phyloP scores from a whole-genome alignment of 2,888 invertebrate genomes.

The Altica lythri region DNA sequence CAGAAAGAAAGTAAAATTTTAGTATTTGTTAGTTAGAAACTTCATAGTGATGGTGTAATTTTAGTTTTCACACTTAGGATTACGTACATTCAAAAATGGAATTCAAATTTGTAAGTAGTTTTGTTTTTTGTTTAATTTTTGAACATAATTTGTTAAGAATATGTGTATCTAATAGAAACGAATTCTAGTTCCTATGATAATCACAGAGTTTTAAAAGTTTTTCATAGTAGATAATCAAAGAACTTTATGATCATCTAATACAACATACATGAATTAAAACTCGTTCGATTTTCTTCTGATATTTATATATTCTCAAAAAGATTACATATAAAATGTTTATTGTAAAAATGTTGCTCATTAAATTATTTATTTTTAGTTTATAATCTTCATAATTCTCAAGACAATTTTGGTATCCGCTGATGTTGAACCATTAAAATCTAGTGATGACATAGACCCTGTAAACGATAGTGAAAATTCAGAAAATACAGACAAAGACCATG shows the following conservation, averaged over 20 bases:
- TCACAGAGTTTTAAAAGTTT: too few relatives aligned
- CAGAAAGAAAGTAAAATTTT: conserved; percentile 51
- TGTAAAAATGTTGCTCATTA: not conserved
- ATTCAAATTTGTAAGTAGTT: conserved; percentile 33
- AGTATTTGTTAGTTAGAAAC: conserved; percentile 42
- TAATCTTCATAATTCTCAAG: conserved; percentile 32
- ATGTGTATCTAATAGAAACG: too few relatives aligned
- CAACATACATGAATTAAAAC: too few relatives aligned
- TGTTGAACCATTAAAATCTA: conserved; percentile 36
- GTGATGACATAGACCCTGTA: conserved; percentile 47
- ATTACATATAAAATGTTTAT: conserved; percentile 4
- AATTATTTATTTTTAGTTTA: conserved; percentile 31
- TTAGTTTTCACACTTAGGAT: conserved; percentile 26
- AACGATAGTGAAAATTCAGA: conserved; percentile 42
- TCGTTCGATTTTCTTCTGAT: too few relatives aligned
- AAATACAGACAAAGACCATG: conserved; percentile 43
- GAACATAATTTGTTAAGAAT: not conserved
- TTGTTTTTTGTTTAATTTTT: not conserved
- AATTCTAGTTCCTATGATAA: too few relatives aligned
- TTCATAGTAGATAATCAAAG: too few relatives aligned
- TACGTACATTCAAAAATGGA: conserved; percentile 30
- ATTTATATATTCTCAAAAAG: too few relatives aligned
- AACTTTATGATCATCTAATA: too few relatives aligned
- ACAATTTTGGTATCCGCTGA: conserved; percentile 38
- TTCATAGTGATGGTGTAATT: conserved; percentile 43